Evolutionary conservation across 2,888 invertebrate genomes (phyloP), one percentile per base, ranked within the genome.

Genomic region (Nebria salina): DNA sequence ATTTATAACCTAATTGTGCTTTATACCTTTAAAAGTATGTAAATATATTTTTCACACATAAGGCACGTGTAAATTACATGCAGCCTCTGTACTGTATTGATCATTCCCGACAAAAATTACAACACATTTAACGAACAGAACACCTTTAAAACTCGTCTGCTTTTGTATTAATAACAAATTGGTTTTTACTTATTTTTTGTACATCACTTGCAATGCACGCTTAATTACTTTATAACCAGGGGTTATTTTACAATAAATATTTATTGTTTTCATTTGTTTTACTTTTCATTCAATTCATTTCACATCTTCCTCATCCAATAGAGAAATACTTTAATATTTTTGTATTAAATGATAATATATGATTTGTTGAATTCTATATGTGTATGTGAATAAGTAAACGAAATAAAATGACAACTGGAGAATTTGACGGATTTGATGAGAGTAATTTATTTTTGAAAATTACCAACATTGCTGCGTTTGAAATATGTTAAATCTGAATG

Each of bases 1-100:
- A 70, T 70, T 70, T 70, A 70, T 70, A 70, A 70, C 70, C 70
- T 70, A 70, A 70, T 70, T 70, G 70, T 70, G 13, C 70, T 70
- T 26, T 34, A 70, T 34, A 26, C 34, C 34, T 70, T 70, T 26
- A 26, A 70, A 70, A 70, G 3, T 70, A 70, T 70, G 70, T 70
- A 70, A 70, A 70, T 70, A 15, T 70, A 15, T 70, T 70, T 70
- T 70, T 70, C 54, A 70, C 70, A 70, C 70, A 70, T 70, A 70
- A 70, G 70, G 26, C 11, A 70, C 34, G 70, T 70, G 70, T 70
- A 70, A 70, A 70, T 70, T 70, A 20, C 70, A 26, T 34, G 25
- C 15, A 34, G 26, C 25, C 25, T 34, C 26, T 70, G 70, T 70
- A 20, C 70, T 34, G 70, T 70, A 34, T 26, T 11, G 20, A 70